A percentile compares a stretch with the other conserved stretches of the same genome.
Conservation (phyloP, 2,113 vertebrate species). For the Tupaia chinensis region DNA sequence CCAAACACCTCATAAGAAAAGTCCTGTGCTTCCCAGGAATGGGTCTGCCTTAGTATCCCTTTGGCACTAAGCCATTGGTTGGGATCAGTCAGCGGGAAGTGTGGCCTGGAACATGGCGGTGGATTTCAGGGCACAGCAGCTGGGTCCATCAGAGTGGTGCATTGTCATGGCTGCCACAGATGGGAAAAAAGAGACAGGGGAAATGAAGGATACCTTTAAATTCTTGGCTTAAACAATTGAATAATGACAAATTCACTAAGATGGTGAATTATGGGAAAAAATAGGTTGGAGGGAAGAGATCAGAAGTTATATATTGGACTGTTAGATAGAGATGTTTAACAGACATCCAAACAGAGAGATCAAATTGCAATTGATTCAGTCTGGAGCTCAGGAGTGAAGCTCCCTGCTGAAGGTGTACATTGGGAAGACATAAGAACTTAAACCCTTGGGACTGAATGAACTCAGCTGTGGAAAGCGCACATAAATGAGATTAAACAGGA, state of each 20-base stretch:
- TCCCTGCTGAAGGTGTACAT: not conserved
- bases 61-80: not conserved
- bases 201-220: not conserved
- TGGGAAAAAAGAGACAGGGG: not conserved
- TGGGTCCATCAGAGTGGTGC: not conserved
- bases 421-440: not conserved
- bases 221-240: not conserved
- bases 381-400: not conserved
- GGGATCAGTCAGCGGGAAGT: not conserved
- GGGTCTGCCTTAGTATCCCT: not conserved
- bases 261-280: not conserved
- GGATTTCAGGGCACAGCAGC: not conserved
- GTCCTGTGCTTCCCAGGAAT: not conserved
- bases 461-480: not conserved
- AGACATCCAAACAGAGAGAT: not conserved
- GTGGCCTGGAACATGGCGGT: not conserved
- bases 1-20: not conserved
- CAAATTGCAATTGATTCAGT: not conserved
- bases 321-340: not conserved
- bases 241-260: not conserved
- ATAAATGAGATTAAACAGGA: not conserved
- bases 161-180: not conserved
- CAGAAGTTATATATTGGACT: not conserved
- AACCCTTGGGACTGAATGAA: not conserved
- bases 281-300: not conserved